These are phyloP conservation scores for Bombus ignitus DNA, from an alignment of 1,140 invertebrate species.

Conservation along the genomic window DNA sequence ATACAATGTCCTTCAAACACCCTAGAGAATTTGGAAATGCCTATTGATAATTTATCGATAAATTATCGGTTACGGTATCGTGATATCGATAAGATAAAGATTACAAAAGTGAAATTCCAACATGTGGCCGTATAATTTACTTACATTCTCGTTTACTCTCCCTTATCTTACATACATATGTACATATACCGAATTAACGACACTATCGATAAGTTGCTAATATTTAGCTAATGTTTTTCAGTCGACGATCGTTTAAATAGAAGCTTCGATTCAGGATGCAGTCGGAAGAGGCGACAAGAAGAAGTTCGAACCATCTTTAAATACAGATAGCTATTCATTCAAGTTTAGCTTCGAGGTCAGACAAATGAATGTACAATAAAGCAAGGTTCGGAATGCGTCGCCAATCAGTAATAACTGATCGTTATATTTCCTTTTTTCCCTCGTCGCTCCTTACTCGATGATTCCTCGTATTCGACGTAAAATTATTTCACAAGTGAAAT, in stretches of 20 bases:
- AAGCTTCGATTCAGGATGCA: not conserved
- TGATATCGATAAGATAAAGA: not conserved
- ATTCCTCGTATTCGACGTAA: not conserved
- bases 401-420: not conserved
- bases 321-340: constrained; percentile 45
- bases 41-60: not conserved
- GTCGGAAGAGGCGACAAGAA: not conserved
- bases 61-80: not conserved
- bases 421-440: not conserved
- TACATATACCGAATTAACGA: not conserved
- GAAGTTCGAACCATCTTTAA: not conserved
- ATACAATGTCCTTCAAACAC: too few species aligned
- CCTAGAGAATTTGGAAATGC: too few species aligned
- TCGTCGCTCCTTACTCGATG: not conserved
- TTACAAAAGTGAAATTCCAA: not conserved
- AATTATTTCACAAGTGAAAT: not conserved
- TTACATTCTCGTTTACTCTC: not conserved
- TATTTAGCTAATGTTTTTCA: not conserved
- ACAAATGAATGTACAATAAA: constrained; percentile 35
- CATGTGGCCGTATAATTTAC: not conserved
- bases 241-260: not conserved
- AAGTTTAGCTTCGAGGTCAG: constrained; percentile 37
- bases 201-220: not conserved
- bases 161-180: too few species aligned
- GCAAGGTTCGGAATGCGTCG: not conserved